Base-by-base conservation (phyloP, 2,888 invertebrate genomes). In the Schizotus pectinicornis region DNA sequence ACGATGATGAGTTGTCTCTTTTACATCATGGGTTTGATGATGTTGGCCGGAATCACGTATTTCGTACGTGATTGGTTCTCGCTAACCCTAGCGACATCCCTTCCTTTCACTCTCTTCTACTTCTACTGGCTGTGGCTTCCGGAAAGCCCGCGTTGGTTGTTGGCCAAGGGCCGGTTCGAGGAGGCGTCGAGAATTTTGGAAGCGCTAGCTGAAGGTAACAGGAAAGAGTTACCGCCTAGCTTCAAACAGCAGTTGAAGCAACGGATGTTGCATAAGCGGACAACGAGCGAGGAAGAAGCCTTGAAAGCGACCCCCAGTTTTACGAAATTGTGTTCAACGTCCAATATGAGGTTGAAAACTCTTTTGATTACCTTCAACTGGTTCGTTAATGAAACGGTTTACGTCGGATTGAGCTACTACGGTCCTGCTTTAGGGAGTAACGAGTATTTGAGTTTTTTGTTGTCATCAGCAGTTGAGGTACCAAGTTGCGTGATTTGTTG, bases 361-460 rank as follows among this genome's bases (percentile, higher is more conserved):
- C 86, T 87, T 64, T 80, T 94, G 49, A 93, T 94, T 50, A 94
- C 94, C 0, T 78, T 94, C 13, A 94, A 92, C 77, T 94, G 94
- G 94, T 94, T 95, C 76, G 94, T 94, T 45, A 95, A 93, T 69
- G 93, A 94, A 73, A 94, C 92, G 78, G 95, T 95, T 1, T 95
- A 95, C 74, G 90, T 95, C 11, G 95, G 95, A 0, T 82, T 95
- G 35, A 94, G 94, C 67, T 94, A 95, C 74, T 95, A 95, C 71
- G 94, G 94, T 0, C 94, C 95, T 7, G 90, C 93, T 1, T 83
- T 95, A 49, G 95, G 95, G 7, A 90, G 85, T 71, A 91, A 94
- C 77, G 91, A 94, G 70, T 94, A 95, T 79, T 83, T 95, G 71
- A 94, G 94, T 72, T 95, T 95, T 77, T 87, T 94, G 61, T 82